Evolutionary conservation across 2,888 invertebrate genomes (phyloP), one percentile per base, ranked within the genome.

Genomic region (Nomada lathburiana): DNA sequence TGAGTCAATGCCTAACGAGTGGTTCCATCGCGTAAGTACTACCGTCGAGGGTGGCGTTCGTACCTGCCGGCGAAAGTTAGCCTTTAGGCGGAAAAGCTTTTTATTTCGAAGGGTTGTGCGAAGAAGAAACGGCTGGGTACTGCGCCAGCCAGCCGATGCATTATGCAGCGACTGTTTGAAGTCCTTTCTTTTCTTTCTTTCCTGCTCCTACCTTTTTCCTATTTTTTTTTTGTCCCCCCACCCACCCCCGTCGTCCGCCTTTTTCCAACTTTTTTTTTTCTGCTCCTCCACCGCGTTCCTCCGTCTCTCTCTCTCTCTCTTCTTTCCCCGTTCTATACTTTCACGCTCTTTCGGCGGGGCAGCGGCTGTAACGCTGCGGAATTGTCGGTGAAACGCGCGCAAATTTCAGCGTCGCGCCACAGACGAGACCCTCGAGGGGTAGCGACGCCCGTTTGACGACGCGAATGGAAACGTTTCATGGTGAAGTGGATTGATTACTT

Each of bases 161-260:
- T 92, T 92, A 92, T 92, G 92, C 91, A 92, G 82, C 85, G 88
- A 84, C 89, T 90, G 92, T 92, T 92, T 92, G 92, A 92, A 92
- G 92, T 92, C 87, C 87, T 90, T 88, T 86, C 90, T 88, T 83
- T 78, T 76, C 75, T 82, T 80, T 63, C 64, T 69, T 80, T 59
- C 74, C 36, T 65, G 29, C 42, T n/a, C 23, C 71, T 55, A 23
- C n/a, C n/a, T 67, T 62, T 52, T 42, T 36, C n/a, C 65, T 59
- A 53, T 52, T 18, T 26, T 52, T 18, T 26, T 29, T 18, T n/a
- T 26, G 23, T 16, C 29, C 59, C 9, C 9, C 62, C 29, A 5
- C 59, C 52, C 23, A 23, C 11, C 59, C n/a, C 26, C 50, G 9
- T n/a, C 26, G 10, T 70, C 23, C 7, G 11, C 29, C n/a, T 55